Conservation (phyloP, 30 jellyfish, hydroid and myxozoan genomes). For the Aurelia coerulea region DNA sequence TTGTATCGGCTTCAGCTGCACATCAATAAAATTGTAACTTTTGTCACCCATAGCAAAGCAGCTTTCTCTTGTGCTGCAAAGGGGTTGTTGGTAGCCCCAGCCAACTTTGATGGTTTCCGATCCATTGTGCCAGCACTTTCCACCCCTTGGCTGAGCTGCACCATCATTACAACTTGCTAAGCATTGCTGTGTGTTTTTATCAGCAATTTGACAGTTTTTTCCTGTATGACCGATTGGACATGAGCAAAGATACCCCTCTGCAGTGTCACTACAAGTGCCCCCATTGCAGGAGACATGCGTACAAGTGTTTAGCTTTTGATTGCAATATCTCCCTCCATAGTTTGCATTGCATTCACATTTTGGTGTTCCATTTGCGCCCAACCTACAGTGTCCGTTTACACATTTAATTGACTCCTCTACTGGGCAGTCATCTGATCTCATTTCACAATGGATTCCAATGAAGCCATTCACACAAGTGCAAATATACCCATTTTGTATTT, state of each 20-base stretch:
- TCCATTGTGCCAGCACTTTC: slow-evolving; percentile 93
- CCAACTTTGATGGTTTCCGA: slow-evolving; percentile 85
- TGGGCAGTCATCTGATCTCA: slow-evolving; percentile 95
- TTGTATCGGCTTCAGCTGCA: slow-evolving; percentile 92
- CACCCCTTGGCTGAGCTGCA: slow-evolving; percentile 50
- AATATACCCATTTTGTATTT: slow-evolving; percentile 70
- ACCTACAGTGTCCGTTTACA: slow-evolving; percentile 82
- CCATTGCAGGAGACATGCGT: slow-evolving; percentile 76
- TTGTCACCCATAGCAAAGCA: slow-evolving; percentile 73
- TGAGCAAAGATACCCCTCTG: slow-evolving; percentile 70
- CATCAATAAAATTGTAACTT: slow-evolving; percentile 71
- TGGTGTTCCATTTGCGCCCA: slow-evolving; percentile 81
- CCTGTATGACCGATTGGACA: slow-evolving; percentile 81
- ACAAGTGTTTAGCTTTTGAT: slow-evolving; percentile 66
- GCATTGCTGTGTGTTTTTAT: slow-evolving; percentile 30
- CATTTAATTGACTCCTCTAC: slow-evolving; percentile 49
- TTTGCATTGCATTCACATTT: slow-evolving; percentile 89
- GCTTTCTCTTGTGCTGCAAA: slow-evolving; percentile 84
- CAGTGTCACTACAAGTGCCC: slow-evolving; percentile 76
- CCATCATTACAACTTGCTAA: slow-evolving; percentile 48
- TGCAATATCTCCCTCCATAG: slow-evolving; percentile 83
- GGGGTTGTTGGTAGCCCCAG: slow-evolving; percentile 94
- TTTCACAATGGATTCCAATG: slow-evolving; percentile 88
- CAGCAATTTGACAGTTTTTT: slow-evolving; percentile 80
- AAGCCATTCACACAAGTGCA: slow-evolving; percentile 94